Base-by-base conservation (phyloP, 2,797 vertebrate species). In the Astyanax mexicanus region DNA sequence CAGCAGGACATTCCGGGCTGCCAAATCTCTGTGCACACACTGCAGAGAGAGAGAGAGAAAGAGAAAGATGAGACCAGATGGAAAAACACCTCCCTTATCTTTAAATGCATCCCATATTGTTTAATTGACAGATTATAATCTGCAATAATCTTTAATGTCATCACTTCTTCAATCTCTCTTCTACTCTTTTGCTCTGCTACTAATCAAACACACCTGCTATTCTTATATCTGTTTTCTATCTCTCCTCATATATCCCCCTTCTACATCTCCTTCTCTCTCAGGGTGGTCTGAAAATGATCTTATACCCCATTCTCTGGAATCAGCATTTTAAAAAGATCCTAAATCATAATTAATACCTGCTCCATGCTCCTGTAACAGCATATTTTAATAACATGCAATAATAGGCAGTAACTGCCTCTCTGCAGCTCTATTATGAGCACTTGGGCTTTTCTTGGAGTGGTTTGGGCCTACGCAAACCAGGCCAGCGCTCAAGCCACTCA, bases 11-110 rank as follows among this genome's bases (percentile, higher is more conserved):
- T 99, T 99, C 57, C 98, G 95, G 83, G 98, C 98, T 0, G 98
- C 98, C 80, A 99, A 91, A 88, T 99, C 98, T 68, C 98, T 94
- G 83, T 99, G 98, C 35, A 99, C 98, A 75, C 98, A 99, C 98
- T 99, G 76, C 0, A 8, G 19, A 58, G 10, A n/a, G n/a, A 67
- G 57, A 77, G 1, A 55, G 45, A 52, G 35, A 76, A 5, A 2
- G 29, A 32, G 5, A 32, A 29, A 32, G 29, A 32, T 32, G 1
- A 55, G 49, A 52, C 35, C 76, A 5, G 70, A 2, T 27, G 52
- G 29, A 37, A 23, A 47, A 9, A 61, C 6, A 42, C 0, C 25
- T 15, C 42, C 23, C 40, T n/a, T 55, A 3, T 35, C 40, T 25
- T 60, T 11, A 9, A 23, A 29, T 2, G 29, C 29, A 32, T 32